Evolutionary conservation across 2,888 invertebrate species (phyloP), one percentile per base, ranked within the genome.

Genomic region (Scaptomyza parva): DNA sequence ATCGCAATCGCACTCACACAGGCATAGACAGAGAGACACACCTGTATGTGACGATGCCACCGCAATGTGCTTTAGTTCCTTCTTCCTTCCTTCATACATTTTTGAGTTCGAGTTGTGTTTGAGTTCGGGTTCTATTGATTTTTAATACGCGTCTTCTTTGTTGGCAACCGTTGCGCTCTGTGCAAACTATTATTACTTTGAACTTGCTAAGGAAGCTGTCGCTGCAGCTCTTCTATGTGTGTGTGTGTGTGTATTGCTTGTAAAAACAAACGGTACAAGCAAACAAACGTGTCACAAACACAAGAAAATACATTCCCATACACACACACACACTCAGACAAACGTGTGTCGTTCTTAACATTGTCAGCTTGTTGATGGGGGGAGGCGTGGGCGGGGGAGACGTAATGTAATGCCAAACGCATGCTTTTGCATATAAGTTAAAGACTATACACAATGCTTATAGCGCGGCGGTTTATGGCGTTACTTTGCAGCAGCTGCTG

Each of bases 331-430:
- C 44, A 30, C 22, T n/a, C 41, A 20, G n/a, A n/a, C 9, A 41
- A 5, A n/a, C n/a, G n/a, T n/a, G 14, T 28, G 39, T 48, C 40
- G 43, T 44, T 55, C 58, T 61, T 44, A 58, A 43, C 67, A 54
- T 67, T 64, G 62, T 54, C 58, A 86, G 72, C 78, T 84, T 84
- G n/a, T n/a, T n/a, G n/a, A n/a, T n/a, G n/a, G n/a, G n/a, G n/a
- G n/a, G n/a, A n/a, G n/a, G n/a, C n/a, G n/a, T n/a, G n/a, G n/a
- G n/a, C n/a, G n/a, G n/a, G n/a, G n/a, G n/a, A n/a, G n/a, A n/a
- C n/a, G n/a, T n/a, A n/a, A n/a, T n/a, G n/a, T n/a, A 84, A 82
- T 82, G 72, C 61, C 86, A 59, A 47, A 86, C 84, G 84, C 86
- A 82, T 84, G 81, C 78, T 55, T 70, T 58, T 76, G 79, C 78